Evolutionary conservation across 2,113 vertebrate species (phyloP).

Genomic region (Xenopus borealis): DNA sequence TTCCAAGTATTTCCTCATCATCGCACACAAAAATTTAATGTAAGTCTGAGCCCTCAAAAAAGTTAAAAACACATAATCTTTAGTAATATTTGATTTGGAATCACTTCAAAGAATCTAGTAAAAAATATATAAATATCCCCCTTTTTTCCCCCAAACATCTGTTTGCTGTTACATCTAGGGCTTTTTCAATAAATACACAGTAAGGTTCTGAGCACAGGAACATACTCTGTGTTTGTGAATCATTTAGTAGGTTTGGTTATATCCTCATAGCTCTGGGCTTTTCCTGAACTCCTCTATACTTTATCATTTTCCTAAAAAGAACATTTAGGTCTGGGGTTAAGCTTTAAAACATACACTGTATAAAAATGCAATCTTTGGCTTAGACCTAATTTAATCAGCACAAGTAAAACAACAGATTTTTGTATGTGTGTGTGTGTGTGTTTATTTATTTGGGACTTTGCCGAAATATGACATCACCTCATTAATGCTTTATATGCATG

Average conservation of each 20-base stretch:
- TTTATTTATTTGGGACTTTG: slow-evolving; percentile 24
- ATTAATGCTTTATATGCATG: slow-evolving; percentile 29
- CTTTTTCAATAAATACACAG: slow-evolving; percentile 43
- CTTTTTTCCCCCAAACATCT: slow-evolving; percentile 41
- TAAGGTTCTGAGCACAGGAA: slow-evolving; percentile 32
- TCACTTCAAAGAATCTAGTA: slow-evolving; percentile 40
- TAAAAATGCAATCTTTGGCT: slow-evolving; percentile 27
- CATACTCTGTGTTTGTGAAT: slow-evolving; percentile 23
- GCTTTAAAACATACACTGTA: slow-evolving; percentile 26
- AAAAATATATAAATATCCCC: slow-evolving; percentile 34
- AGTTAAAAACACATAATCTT: slow-evolving; percentile 43
- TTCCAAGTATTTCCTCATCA: slow-evolving; percentile 5
- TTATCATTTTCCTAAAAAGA: slow-evolving; percentile 36
- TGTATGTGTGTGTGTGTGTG: slow-evolving; percentile 10
- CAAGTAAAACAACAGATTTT: slow-evolving; percentile 1
- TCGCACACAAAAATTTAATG: slow-evolving; percentile 3
- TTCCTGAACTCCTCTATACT: slow-evolving; percentile 29
- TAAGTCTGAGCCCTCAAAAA: slow-evolving; percentile 23
- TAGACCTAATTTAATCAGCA: slow-evolving; percentile 24
- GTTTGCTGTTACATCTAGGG: slow-evolving; percentile 44
- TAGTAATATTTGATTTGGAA: slow-evolving; percentile 41
- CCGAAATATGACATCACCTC: slow-evolving; percentile 15
- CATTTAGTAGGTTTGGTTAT: slow-evolving; percentile 24
- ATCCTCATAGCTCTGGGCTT: slow-evolving; percentile 37
- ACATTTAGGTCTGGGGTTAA: slow-evolving; percentile 16